Percentiles rank a stretch among this genome's conserved stretches.
These are phyloP conservation scores for Myocastor coypus DNA, from an alignment of 2,113 vertebrate species.

Conservation along the genomic window DNA sequence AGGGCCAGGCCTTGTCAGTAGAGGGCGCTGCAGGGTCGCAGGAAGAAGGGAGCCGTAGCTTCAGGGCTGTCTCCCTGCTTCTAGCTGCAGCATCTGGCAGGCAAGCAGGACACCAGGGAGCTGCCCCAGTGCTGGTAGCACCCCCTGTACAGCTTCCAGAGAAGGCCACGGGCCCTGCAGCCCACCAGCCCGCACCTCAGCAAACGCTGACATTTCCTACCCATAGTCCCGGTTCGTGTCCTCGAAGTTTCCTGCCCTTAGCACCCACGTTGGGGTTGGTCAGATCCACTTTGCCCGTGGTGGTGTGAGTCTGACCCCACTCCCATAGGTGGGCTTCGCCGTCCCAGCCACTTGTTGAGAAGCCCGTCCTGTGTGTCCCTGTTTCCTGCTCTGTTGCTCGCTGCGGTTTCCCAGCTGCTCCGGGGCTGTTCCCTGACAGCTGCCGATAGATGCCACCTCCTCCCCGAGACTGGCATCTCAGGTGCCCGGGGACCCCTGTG, in stretches of 20 bases:
- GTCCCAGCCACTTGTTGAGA: neutral
- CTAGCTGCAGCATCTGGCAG: neutral
- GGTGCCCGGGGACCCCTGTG: neutral
- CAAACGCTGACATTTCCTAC: neutral
- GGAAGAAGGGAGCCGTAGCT: neutral
- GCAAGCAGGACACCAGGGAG: neutral
- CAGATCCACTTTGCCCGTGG: neutral
- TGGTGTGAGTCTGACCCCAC: neutral
- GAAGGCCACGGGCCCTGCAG: neutral
- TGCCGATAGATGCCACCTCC: neutral
- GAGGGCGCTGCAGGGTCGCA: neutral
- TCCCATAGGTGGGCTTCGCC: neutral
- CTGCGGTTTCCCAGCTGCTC: neutral
- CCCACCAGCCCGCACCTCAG: neutral
- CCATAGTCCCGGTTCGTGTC: neutral
- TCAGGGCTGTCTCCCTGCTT: neutral
- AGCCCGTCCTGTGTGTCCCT: too few species aligned
- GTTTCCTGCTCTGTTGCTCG: neutral
- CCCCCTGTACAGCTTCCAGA: neutral
- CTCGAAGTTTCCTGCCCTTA: neutral
- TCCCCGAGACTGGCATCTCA: neutral
- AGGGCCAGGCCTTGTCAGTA: neutral
- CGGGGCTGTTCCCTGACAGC: neutral
- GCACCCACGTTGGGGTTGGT: too few species aligned
- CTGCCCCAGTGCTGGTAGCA: neutral